A percentile compares a stretch with the other conserved stretches of the same genome.
Evolutionary conservation across 2,888 invertebrate species (phyloP).

Genomic region (Drosophila birchii): DNA sequence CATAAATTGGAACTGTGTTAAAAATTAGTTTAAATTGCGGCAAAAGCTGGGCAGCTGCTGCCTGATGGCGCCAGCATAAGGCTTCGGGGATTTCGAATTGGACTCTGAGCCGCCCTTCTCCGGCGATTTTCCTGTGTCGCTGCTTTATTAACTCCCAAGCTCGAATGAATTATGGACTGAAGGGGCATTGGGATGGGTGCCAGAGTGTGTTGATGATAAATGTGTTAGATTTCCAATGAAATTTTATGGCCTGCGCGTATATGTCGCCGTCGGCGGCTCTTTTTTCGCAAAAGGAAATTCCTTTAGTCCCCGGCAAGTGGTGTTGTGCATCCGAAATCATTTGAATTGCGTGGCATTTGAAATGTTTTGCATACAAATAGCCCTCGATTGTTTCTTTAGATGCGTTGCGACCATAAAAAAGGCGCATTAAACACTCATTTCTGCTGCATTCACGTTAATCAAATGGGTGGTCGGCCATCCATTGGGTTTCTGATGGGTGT

Average conservation of each 20-base stretch:
- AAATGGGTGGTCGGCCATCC: conserved; percentile 35
- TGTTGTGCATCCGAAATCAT: conserved; percentile 57
- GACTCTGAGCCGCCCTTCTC: conserved; percentile 18
- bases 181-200: conserved; percentile 8
- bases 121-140: conserved; percentile 3
- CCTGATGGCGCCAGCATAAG: conserved; percentile 70
- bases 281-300: conserved; percentile 53
- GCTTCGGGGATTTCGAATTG: not conserved
- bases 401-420: conserved; percentile 29
- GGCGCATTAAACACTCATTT: conserved; percentile 50
- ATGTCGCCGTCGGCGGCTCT: conserved; percentile 38
- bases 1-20: conserved; percentile 68
- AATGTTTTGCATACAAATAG: conserved; percentile 74
- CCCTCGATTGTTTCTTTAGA: conserved; percentile 47
- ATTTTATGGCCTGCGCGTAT: conserved; percentile 54
- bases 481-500: conserved; percentile 7
- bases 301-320: not conserved
- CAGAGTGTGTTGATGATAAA: conserved; percentile 57
- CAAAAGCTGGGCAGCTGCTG: conserved; percentile 34
- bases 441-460: conserved; percentile 40
- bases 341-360: conserved; percentile 59
- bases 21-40: conserved; percentile 69
- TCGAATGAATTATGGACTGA: conserved; percentile 62
- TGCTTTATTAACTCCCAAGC: conserved; percentile 51
- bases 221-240: conserved; percentile 76